phyloP scores from a whole-genome alignment of 1,140 invertebrate species.

The Pseudomyrmex cubaensis region DNA sequence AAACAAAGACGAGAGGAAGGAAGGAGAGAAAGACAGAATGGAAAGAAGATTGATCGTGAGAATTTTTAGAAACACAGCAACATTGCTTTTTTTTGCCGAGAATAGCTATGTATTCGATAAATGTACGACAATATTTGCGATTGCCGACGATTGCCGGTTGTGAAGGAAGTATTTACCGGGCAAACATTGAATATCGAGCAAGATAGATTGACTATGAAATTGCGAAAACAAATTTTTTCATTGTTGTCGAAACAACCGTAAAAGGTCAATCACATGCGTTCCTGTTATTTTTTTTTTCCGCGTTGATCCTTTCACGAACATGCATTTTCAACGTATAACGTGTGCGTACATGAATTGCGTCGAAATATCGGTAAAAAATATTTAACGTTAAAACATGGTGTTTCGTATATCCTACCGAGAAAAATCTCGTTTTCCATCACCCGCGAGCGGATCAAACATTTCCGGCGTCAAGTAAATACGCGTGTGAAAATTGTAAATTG shows the following conservation, averaged over 20 bases:
- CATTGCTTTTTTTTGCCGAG: constrained; percentile 32
- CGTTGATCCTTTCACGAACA: constrained; percentile 5
- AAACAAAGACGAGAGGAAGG: constrained; percentile 14
- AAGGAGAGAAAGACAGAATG: background rate
- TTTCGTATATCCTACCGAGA: constrained; percentile 23
- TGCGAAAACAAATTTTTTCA: constrained; percentile 28
- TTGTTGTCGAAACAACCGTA: constrained; percentile 41
- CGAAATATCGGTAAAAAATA: constrained; percentile 33
- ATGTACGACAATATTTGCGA: constrained; percentile 44
- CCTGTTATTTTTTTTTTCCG: background rate
- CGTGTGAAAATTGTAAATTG: background rate
- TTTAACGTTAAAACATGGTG: constrained; percentile 10
- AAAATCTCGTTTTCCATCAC: constrained; percentile 27
- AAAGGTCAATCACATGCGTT: constrained; percentile 47
- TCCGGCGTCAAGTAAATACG: constrained; percentile 14
- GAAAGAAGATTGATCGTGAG: constrained; percentile 67
- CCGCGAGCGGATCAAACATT: constrained; percentile 26
- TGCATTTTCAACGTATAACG: background rate
- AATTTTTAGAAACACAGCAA: constrained; percentile 28
- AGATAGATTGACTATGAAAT: constrained; percentile 48
- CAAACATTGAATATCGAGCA: constrained; percentile 49
- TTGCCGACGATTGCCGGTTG: constrained; percentile 28
- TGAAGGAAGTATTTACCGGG: constrained; percentile 25
- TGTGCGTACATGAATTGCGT: background rate
- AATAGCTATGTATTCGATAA: constrained; percentile 25